phyloP scores from a whole-genome alignment of 2,797 vertebrate genomes.

The Periparus ater region DNA sequence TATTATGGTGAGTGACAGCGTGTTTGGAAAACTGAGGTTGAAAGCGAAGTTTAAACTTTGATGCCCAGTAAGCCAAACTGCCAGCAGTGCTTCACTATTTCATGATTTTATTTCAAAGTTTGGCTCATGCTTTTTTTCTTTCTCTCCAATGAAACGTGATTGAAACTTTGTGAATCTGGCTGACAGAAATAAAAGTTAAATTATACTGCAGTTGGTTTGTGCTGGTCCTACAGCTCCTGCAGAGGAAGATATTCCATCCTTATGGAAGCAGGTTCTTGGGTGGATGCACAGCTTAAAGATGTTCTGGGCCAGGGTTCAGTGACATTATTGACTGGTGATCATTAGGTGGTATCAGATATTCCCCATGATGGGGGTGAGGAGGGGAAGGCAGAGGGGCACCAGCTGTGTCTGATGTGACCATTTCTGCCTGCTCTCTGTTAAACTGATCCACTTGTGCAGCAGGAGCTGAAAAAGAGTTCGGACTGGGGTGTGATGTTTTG shows the following conservation, averaged over 20 bases:
- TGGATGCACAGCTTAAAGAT: background rate
- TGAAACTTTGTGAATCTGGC: background rate
- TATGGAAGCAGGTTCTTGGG: background rate
- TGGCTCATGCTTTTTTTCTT: background rate
- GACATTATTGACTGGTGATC: background rate
- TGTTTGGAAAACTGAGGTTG: constrained; percentile 52
- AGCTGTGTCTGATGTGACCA: background rate
- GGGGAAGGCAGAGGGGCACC: background rate
- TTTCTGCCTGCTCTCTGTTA: background rate
- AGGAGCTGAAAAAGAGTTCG: background rate
- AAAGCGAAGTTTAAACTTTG: constrained; percentile 68
- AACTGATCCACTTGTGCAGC: rapidly evolving
- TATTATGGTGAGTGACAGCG: background rate
- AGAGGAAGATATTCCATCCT: background rate
- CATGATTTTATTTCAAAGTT: constrained; percentile 47
- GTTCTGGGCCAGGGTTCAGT: background rate
- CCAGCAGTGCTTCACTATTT: constrained; percentile 15
- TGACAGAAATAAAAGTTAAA: background rate
- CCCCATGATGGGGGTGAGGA: rapidly evolving
- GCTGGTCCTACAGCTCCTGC: background rate
- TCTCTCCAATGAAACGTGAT: background rate
- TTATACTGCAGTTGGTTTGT: background rate
- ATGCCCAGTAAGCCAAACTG: constrained; percentile 55
- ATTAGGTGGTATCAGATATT: background rate
- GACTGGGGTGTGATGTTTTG: rapidly evolving